Conservation (phyloP, 2,113 vertebrate species). For the Crotalus tigris region DNA sequence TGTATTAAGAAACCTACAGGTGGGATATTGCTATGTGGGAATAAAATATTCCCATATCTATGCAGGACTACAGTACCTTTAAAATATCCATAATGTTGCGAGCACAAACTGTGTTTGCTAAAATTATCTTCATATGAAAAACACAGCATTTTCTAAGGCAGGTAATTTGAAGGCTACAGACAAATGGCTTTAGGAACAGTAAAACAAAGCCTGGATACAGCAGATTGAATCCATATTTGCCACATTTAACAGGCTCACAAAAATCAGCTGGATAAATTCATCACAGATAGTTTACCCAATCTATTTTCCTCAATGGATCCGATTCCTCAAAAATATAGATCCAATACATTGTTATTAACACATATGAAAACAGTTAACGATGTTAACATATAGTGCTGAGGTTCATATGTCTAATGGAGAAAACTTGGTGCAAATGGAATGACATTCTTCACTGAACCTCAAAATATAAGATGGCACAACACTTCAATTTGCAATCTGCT, state of each 20-base stretch:
- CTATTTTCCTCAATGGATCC: background rate
- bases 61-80: background rate
- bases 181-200: background rate
- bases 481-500: slow-evolving; percentile 32
- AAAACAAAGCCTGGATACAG: background rate
- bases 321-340: background rate
- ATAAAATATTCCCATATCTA: background rate
- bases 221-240: background rate
- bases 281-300: background rate
- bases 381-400: background rate
- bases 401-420: background rate
- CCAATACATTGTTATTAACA: background rate
- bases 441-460: slow-evolving; percentile 12
- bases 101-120: background rate
- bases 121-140: background rate
- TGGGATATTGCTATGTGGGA: background rate
- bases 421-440: background rate
- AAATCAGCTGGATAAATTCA: background rate
- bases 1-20: background rate
- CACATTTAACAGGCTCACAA: background rate
- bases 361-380: background rate
- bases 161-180: slow-evolving; percentile 8
- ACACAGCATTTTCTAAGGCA: background rate
- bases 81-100: background rate
- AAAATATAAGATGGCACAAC: slow-evolving; percentile 32